Conservation (phyloP, 2,113 vertebrate species). For the Albula glossodonta region DNA sequence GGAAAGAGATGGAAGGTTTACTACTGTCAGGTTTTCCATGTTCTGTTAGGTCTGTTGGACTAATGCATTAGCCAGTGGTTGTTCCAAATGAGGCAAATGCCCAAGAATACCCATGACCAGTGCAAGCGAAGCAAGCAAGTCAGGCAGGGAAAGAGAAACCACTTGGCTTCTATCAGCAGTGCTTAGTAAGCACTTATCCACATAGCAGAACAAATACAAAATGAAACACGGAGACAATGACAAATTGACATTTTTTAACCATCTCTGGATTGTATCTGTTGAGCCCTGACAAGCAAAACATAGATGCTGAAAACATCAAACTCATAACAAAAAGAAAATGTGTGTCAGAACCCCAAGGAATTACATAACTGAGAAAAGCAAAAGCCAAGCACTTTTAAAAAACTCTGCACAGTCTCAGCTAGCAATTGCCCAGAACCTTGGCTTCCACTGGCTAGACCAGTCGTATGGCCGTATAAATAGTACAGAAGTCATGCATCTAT, state of each 20-base stretch:
- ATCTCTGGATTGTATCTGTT: slow-evolving; percentile 16
- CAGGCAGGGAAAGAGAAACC: not conserved
- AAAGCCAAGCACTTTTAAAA: slow-evolving; percentile 15
- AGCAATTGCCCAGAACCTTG: not conserved
- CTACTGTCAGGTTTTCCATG: not conserved
- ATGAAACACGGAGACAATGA: not conserved
- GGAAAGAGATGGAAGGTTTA: not conserved
- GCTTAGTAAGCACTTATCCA: slow-evolving; percentile 10
- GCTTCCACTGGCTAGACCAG: not conserved
- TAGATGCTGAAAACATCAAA: slow-evolving; percentile 29
- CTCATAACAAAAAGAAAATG: slow-evolving; percentile 26
- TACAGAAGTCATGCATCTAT: not conserved
- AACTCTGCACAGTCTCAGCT: not conserved
- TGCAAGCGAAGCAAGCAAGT: too few relatives aligned
- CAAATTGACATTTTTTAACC: slow-evolving; percentile 23
- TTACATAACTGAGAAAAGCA: slow-evolving; percentile 12
- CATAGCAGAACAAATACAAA: not conserved
- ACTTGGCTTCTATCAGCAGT: not conserved
- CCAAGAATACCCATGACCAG: not conserved
- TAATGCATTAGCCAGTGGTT: not conserved
- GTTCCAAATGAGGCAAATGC: not conserved
- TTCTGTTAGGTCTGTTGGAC: not conserved
- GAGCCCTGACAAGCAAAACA: slow-evolving; percentile 29
- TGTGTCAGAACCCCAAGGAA: slow-evolving; percentile 31
- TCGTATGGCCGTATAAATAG: not conserved